phyloP scores from a whole-genome alignment of 1,140 invertebrate genomes.

The Euborellia annulipes region DNA sequence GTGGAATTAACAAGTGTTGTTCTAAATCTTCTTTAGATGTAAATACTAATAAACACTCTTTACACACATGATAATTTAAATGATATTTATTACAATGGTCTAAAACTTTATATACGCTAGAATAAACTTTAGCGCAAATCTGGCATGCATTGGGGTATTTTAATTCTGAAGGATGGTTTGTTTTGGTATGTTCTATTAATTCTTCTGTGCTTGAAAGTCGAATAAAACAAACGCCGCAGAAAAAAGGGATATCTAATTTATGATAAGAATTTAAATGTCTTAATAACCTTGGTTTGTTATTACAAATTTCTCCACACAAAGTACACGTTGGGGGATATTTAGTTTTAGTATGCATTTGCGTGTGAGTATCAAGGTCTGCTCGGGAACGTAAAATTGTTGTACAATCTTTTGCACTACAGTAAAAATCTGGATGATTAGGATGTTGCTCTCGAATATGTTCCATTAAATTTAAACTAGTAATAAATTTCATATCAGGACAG shows the following conservation, averaged over 20 bases:
- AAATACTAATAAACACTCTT: constrained; percentile 39
- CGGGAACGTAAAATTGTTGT: constrained; percentile 37
- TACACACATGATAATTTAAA: constrained; percentile 39
- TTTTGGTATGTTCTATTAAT: constrained; percentile 36
- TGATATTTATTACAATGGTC: constrained; percentile 45
- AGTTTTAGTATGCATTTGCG: constrained; percentile 28
- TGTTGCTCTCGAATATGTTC: constrained; percentile 40
- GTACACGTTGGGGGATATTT: constrained; percentile 31
- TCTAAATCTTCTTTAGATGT: constrained; percentile 32
- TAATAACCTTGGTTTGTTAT: constrained; percentile 39
- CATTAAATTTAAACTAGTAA: constrained; percentile 25
- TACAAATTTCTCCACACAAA: constrained; percentile 40
- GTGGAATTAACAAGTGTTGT: constrained; percentile 22
- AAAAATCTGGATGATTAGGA: constrained; percentile 35
- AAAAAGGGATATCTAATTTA: constrained; percentile 22
- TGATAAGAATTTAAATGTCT: constrained; percentile 36
- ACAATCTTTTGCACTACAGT: constrained; percentile 30
- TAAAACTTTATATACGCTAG: constrained; percentile 40
- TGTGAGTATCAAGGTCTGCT: constrained; percentile 35
- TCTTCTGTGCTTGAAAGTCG: constrained; percentile 37
- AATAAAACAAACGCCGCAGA: constrained; percentile 40
- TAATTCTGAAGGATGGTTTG: constrained; percentile 32
- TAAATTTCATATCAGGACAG: no score
- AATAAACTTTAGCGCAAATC: constrained; percentile 42
- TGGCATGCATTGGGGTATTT: constrained; percentile 37